A percentile compares a stretch with the other conserved stretches of the same genome.
phyloP scores from a whole-genome alignment of 2,888 invertebrate genomes.

The Ligdia adustata region DNA sequence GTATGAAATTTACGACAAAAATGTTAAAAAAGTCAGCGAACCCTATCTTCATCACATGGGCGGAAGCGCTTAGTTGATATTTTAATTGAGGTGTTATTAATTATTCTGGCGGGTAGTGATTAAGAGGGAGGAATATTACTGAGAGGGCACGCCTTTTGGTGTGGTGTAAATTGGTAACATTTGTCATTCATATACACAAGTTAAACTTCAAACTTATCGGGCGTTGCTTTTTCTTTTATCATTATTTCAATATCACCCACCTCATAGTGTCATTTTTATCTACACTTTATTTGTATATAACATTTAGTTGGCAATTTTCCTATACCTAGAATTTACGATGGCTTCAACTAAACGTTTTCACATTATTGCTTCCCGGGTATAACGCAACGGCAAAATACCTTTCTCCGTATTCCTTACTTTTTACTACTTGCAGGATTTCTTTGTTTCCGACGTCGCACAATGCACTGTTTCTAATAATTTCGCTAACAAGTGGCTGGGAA shows the following conservation, averaged over 20 bases:
- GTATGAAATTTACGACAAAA: conserved; percentile 25
- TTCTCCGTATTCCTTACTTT: conserved; percentile 64
- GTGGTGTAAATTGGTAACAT: conserved; percentile 52
- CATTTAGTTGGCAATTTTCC: conserved; percentile 25
- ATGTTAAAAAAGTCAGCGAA: conserved; percentile 32
- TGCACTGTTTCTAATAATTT: conserved; percentile 74
- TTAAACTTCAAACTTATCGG: conserved; percentile 49
- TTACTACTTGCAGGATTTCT: conserved; percentile 68
- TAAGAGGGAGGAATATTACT: conserved; percentile 75
- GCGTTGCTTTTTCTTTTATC: conserved; percentile 51
- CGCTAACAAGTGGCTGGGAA: conserved; percentile 64
- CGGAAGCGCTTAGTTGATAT: conserved; percentile 72
- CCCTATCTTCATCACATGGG: conserved; percentile 60
- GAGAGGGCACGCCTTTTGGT: conserved; percentile 63
- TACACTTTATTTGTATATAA: conserved; percentile 31
- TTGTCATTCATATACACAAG: conserved; percentile 37
- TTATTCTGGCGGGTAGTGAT: conserved; percentile 72
- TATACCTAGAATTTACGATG: conserved; percentile 30
- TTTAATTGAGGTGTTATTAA: conserved; percentile 80
- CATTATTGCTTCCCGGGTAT: conserved; percentile 48
- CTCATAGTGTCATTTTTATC: conserved; percentile 40
- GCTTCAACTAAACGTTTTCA: conserved; percentile 35
- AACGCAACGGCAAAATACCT: conserved; percentile 46
- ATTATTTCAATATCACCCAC: conserved; percentile 8
- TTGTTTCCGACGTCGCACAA: conserved; percentile 68